These are phyloP conservation scores for Alosa sapidissima DNA, from an alignment of 2,797 vertebrate species.

Conservation along the genomic window DNA sequence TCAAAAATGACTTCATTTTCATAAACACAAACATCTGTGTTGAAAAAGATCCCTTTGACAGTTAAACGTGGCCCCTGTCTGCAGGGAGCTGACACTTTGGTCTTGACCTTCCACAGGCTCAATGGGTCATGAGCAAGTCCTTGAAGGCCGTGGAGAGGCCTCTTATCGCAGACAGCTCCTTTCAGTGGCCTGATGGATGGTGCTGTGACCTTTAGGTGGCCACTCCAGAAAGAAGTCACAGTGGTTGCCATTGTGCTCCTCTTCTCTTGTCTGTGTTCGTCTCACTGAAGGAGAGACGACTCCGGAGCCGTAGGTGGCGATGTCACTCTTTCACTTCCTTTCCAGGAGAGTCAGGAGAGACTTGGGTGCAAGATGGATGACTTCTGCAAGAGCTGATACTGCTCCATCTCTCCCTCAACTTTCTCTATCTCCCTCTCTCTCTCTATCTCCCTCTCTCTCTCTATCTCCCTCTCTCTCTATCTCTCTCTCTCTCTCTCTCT, in stretches of 20 bases:
- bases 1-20: constrained; percentile 6
- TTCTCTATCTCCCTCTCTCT: not conserved
- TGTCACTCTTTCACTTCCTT: not conserved
- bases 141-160: not conserved
- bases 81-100: not conserved
- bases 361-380: not conserved
- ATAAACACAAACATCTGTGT: constrained; percentile 11
- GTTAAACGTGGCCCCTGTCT: not conserved
- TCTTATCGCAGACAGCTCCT: not conserved
- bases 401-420: not conserved
- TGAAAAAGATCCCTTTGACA: not conserved
- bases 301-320: not conserved
- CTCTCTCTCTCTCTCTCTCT: not conserved
- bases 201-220: not conserved
- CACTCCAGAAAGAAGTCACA: not conserved
- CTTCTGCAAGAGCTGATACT: not conserved
- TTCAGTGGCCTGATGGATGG: constrained; percentile 6
- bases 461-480: not conserved
- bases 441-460: not conserved
- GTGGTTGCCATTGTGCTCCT: not conserved
- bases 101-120: constrained; percentile 19
- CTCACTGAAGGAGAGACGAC: not conserved
- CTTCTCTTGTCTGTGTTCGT: not conserved
- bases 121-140: not conserved
- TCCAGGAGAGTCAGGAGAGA: not conserved